Conservation (phyloP, 2,113 vertebrate genomes). For the Melanerpes aurifrons region DNA sequence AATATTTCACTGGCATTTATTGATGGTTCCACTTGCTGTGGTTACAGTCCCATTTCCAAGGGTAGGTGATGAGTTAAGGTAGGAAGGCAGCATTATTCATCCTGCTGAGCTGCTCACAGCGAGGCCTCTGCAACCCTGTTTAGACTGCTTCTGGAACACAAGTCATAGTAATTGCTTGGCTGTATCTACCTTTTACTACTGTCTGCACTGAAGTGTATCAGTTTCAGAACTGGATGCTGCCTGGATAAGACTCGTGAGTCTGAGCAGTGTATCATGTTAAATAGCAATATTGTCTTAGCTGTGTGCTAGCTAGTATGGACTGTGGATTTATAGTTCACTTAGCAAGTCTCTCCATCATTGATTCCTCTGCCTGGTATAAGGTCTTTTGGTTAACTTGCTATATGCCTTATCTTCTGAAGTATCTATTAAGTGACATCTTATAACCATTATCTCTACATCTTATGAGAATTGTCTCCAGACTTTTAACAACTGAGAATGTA, state of each 20-base stretch:
- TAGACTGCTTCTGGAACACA: neutral
- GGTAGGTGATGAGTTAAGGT: neutral
- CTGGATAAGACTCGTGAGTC: neutral
- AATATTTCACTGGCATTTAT: neutral
- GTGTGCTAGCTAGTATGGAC: neutral
- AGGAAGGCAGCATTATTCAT: neutral
- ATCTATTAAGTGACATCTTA: neutral
- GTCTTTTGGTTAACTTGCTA: neutral
- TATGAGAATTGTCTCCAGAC: neutral
- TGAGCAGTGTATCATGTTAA: neutral
- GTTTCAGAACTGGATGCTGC: neutral
- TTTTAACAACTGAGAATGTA: neutral
- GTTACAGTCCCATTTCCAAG: neutral
- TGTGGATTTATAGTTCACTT: neutral
- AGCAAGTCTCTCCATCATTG: neutral
- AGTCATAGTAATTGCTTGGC: neutral
- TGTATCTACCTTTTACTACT: neutral
- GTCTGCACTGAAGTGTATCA: neutral
- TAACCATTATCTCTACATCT: neutral
- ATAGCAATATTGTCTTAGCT: neutral
- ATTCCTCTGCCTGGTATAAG: neutral
- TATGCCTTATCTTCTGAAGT: neutral
- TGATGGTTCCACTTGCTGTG: neutral
- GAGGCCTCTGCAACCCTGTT: neutral
- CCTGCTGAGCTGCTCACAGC: neutral